Evolutionary conservation across 2,888 invertebrate genomes (phyloP).

Genomic region (Pantelozetes paolii): DNA sequence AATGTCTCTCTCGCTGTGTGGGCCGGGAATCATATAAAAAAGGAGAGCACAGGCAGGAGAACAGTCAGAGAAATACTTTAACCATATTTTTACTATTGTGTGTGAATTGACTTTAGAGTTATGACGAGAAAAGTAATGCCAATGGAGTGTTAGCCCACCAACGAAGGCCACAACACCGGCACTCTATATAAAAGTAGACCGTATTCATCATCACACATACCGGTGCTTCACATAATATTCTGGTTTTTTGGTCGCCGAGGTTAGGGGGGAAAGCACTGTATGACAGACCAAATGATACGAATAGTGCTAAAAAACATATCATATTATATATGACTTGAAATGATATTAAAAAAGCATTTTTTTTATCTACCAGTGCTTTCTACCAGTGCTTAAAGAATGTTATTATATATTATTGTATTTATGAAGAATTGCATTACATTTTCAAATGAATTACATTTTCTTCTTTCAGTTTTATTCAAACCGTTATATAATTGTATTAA

Average conservation of each 20-base stretch:
- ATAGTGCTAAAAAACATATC: too few species aligned
- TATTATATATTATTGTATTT: conserved; percentile 1
- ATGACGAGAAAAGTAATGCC: conserved; percentile 19
- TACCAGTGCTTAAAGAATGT: not conserved
- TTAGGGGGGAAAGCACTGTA: not conserved
- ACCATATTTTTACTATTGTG: conserved; percentile 23
- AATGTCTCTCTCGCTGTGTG: not conserved
- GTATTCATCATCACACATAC: conserved; percentile 4
- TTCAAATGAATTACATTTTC: not conserved
- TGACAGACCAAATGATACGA: not conserved
- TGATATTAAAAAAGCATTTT: too few species aligned
- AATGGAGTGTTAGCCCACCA: not conserved
- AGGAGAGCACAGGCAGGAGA: too few species aligned
- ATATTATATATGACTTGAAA: too few species aligned
- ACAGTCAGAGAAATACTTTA: not conserved
- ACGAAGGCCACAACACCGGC: conserved; percentile 11
- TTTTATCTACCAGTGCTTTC: too few species aligned
- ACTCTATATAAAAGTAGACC: not conserved
- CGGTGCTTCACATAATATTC: too few species aligned
- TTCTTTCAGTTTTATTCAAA: too few species aligned
- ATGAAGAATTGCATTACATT: not conserved
- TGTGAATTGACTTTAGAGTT: conserved; percentile 25
- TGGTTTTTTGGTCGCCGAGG: too few species aligned
- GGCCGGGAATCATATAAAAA: not conserved
- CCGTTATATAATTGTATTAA: too few species aligned